These are phyloP conservation scores for Alectoris magna DNA, from an alignment of 2,797 vertebrate genomes.

Conservation along the genomic window DNA sequence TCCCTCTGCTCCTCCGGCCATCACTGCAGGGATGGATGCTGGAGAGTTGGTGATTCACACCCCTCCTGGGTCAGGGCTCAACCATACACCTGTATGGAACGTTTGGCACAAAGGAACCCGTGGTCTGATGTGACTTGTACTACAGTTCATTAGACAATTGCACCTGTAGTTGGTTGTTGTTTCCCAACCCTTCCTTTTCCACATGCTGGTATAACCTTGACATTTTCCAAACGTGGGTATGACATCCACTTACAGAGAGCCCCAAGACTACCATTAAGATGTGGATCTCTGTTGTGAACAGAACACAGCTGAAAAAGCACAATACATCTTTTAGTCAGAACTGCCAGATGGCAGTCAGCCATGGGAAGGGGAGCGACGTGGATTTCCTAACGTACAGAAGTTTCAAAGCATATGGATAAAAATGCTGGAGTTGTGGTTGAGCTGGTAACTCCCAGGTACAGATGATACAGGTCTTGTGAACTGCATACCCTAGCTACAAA, in stretches of 20 bases:
- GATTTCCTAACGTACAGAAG: not conserved
- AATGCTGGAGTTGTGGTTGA: not conserved
- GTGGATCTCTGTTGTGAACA: not conserved
- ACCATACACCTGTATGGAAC: not conserved
- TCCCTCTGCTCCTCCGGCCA: not conserved
- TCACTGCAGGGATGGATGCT: not conserved
- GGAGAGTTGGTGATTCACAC: not conserved
- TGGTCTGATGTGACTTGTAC: not conserved
- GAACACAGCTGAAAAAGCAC: not conserved
- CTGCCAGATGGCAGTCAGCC: constrained; percentile 3
- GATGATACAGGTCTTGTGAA: not conserved
- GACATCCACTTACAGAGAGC: constrained; percentile 7
- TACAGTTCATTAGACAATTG: not conserved
- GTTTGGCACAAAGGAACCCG: not conserved
- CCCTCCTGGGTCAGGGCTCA: not conserved
- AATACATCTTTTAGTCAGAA: not conserved
- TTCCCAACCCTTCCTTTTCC: not conserved
- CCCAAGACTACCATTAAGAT: not conserved
- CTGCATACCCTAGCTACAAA: not conserved
- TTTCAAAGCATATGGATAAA: not conserved
- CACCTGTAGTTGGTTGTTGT: not conserved
- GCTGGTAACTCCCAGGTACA: not conserved
- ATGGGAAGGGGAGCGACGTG: not conserved
- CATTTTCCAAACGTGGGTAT: not conserved
- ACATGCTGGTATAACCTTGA: not conserved